phyloP scores from a whole-genome alignment of 1,140 invertebrate genomes.

The Stegodyphus mimosarum region DNA sequence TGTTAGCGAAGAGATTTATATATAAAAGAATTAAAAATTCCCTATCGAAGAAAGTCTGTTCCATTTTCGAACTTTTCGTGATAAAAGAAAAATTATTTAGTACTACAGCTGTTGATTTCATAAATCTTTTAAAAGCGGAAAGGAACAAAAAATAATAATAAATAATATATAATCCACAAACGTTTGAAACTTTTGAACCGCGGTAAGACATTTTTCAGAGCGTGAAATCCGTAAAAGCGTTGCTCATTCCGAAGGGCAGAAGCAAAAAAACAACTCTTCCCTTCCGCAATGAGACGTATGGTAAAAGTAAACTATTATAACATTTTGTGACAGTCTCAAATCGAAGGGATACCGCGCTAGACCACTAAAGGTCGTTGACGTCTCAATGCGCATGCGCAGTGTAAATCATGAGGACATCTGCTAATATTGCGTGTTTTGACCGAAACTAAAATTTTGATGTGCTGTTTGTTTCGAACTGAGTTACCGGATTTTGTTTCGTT shows the following conservation, averaged over 20 bases:
- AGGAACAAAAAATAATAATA: background rate
- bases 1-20: no score
- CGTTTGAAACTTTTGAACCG: background rate
- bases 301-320: background rate
- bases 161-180: no score
- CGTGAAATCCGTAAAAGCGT: constrained; percentile 12
- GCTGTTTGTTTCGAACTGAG: no score
- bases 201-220: constrained; percentile 9
- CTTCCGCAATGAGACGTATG: background rate
- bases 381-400: background rate
- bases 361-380: background rate
- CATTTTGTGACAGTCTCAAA: background rate
- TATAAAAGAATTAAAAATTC: no score
- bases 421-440: no score
- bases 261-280: no score
- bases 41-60: no score
- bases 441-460: no score
- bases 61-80: no score
- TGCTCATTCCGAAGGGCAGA: background rate
- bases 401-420: no score
- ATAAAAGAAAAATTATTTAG: background rate
- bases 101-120: constrained; percentile 4
- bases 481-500: no score
- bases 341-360: background rate
- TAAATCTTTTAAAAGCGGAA: no score